Evolutionary conservation across 2,113 vertebrate species (phyloP).

Genomic region (Grammomys surdaster): DNA sequence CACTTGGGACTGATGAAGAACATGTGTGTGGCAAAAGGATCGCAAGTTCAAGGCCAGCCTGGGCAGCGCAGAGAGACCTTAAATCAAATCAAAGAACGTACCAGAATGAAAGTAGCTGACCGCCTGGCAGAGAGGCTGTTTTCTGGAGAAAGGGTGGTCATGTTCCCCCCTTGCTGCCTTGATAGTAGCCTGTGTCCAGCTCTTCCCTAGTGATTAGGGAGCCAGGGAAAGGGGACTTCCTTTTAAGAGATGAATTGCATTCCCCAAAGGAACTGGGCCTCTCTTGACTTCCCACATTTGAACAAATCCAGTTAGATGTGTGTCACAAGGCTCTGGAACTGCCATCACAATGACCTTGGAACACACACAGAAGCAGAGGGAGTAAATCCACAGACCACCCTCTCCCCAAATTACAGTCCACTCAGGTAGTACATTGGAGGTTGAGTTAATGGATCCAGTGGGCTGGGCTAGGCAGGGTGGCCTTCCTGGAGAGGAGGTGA

Average conservation of each 20-base stretch:
- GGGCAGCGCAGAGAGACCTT: background rate
- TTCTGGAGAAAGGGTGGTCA: constrained; percentile 81
- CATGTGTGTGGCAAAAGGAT: constrained; percentile 32
- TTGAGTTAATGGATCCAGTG: background rate
- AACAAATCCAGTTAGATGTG: background rate
- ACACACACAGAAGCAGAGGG: background rate
- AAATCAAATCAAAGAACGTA: constrained; percentile 28
- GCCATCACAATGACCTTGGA: constrained; percentile 74
- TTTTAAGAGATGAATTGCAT: constrained; percentile 25
- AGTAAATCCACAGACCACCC: background rate
- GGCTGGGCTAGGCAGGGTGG: background rate
- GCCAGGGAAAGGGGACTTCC: constrained; percentile 9
- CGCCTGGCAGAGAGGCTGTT: constrained; percentile 79
- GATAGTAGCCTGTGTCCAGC: background rate
- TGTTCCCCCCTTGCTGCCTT: constrained; percentile 35
- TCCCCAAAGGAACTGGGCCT: constrained; percentile 40
- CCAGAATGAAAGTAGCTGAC: constrained; percentile 82
- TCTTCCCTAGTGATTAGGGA: background rate
- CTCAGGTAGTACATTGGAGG: background rate
- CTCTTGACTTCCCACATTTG: background rate
- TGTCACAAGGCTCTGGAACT: constrained; percentile 66
- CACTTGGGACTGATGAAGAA: background rate
- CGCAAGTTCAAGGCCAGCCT: background rate
- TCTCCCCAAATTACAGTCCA: background rate
- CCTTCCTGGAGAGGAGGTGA: background rate